These are phyloP conservation scores for Terrapene triunguis DNA, from an alignment of 2,113 vertebrate genomes.

Conservation along the genomic window DNA sequence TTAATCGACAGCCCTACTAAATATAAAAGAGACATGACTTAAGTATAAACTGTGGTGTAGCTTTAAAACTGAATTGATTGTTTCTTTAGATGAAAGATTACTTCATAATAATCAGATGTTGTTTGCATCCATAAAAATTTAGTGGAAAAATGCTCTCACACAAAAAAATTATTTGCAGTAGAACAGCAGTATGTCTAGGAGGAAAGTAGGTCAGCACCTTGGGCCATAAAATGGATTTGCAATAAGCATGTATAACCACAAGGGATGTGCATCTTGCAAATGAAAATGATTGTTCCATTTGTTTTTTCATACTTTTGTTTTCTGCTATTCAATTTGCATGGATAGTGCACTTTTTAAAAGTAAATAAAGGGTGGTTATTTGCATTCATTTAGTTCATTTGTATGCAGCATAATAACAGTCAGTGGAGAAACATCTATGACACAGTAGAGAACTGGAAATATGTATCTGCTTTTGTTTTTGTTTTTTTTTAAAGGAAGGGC, in stretches of 20 bases:
- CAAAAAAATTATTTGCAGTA: background rate
- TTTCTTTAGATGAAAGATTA: background rate
- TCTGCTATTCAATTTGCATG: background rate
- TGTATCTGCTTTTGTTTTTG: background rate
- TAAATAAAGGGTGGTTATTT: background rate
- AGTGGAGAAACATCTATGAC: background rate
- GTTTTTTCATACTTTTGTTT: background rate
- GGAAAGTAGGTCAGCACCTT: background rate
- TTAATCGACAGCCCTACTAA: background rate
- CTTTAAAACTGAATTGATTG: background rate
- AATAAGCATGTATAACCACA: background rate
- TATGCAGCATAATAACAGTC: background rate
- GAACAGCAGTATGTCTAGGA: background rate
- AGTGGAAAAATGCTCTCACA: background rate
- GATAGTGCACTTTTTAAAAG: background rate
- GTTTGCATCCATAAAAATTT: background rate
- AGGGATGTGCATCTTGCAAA: background rate
- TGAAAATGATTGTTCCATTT: background rate
- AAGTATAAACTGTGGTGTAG: background rate
- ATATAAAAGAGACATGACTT: background rate
- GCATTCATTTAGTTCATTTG: background rate
- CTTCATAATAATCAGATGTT: background rate
- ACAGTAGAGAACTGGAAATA: constrained; percentile 15
- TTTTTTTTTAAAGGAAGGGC: background rate
- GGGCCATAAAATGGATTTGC: background rate